Evolutionary conservation across 2,888 invertebrate species (phyloP), one percentile per base, ranked within the genome.

Genomic region (Lycocerus yunnanus): DNA sequence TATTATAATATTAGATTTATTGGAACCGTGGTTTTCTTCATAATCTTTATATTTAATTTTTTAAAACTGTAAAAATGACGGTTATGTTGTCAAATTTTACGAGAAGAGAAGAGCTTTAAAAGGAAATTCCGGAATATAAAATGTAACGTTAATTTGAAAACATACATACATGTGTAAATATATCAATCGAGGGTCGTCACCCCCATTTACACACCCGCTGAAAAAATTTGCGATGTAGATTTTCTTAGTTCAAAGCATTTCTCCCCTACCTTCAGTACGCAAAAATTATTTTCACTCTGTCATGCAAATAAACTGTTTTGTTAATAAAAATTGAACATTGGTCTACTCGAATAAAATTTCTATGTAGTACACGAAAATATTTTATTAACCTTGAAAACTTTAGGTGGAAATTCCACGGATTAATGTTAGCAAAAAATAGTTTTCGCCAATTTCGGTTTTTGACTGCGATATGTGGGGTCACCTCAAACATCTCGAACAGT

Each of bases 161-260:
- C 70, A 68, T 76, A 67, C 70, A 68, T 76, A 71, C 76, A 76
- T 76, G 73, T 76, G 73, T 76, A 76, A 76, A 76, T 76, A 73
- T 73, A 73, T 76, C 76, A 63, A 71, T 68, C 27, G 68, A 76
- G 76, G 76, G 76, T 74, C 72, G 74, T 73, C 71, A 76, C 72
- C 72, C 76, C 71, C 43, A 66, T 67, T 69, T 74, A 18, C 24
- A 69, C 74, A 71, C 72, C 73, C 72, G 70, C 69, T 73, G 73
- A 70, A 77, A 77, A 77, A 77, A 77, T 77, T 77, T 77, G 75
- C 66, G 73, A 73, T 77, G 77, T 77, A 77, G 75, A 77, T 77
- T 75, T 76, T 66, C 66, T 67, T 65, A 75, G 73, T 77, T 77
- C 77, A 77, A 77, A 77, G 75, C 76, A 58, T 59, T 72, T 65